These are phyloP conservation scores for Ectemnius continuus DNA, from an alignment of 2,888 invertebrate species.

Conservation along the genomic window DNA sequence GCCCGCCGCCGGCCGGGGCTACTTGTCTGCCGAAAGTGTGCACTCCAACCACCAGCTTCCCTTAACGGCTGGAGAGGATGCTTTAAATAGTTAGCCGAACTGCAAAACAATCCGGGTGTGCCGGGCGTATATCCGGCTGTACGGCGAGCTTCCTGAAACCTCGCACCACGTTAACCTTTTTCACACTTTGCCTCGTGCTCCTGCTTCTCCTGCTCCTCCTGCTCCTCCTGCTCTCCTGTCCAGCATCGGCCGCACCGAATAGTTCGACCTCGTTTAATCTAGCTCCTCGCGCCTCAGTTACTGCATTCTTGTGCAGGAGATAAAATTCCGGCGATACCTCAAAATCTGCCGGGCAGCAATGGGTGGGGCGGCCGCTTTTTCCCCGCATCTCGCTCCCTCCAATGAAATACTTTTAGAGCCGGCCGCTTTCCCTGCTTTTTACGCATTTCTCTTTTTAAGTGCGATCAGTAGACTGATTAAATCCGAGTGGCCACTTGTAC, in stretches of 20 bases:
- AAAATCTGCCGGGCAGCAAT: conserved; percentile 12
- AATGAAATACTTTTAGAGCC: background rate
- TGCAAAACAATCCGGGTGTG: conserved; percentile 59
- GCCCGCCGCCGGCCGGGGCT: conserved; percentile 33
- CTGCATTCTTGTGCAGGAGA: conserved; percentile 29
- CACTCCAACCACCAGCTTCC: conserved; percentile 14
- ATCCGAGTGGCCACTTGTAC: background rate
- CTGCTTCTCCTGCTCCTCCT: background rate
- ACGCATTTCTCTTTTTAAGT: background rate
- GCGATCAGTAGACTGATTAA: background rate
- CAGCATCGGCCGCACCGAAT: conserved; percentile 29
- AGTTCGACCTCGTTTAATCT: conserved; percentile 56
- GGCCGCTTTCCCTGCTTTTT: background rate
- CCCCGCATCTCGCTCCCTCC: conserved; percentile 3
- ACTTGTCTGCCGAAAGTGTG: conserved; percentile 54
- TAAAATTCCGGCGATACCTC: conserved; percentile 30
- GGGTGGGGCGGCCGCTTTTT: conserved; percentile 19
- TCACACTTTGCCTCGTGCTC: conserved; percentile 43
- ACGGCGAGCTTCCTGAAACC: conserved; percentile 18
- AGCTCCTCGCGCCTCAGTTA: conserved; percentile 12
- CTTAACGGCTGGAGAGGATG: conserved; percentile 32
- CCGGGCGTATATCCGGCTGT: conserved; percentile 14
- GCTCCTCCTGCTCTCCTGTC: too few species aligned
- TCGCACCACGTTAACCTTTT: conserved; percentile 52
- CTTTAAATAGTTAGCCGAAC: conserved; percentile 65